A percentile compares a stretch with the other conserved stretches of the same genome.
phyloP scores from a whole-genome alignment of 2,888 invertebrate species.

The Calliopum simillimum region DNA sequence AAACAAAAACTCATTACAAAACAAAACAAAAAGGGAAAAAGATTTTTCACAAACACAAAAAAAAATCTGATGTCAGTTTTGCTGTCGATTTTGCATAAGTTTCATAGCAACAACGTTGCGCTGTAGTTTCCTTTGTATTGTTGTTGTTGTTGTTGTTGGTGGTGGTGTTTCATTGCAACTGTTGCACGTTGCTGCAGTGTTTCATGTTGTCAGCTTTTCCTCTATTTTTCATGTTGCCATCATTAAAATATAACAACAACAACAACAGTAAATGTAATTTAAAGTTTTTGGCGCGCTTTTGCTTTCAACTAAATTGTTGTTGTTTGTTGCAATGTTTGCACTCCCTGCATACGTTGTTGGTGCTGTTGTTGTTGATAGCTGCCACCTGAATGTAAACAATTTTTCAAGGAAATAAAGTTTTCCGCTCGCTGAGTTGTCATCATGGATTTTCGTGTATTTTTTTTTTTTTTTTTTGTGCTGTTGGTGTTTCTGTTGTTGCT shows the following conservation, averaged over 20 bases:
- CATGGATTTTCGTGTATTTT: too few relatives aligned
- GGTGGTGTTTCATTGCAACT: slow-evolving; percentile 18
- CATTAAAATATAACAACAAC: background rate
- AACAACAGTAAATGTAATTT: background rate
- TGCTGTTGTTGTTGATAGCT: slow-evolving; percentile 14
- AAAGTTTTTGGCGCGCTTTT: slow-evolving; percentile 34
- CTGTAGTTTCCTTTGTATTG: background rate
- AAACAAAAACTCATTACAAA: too few relatives aligned
- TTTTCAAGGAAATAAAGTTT: slow-evolving; percentile 36
- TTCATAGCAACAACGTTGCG: background rate
- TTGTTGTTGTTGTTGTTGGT: slow-evolving; percentile 7
- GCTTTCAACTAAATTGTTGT: slow-evolving; percentile 17
- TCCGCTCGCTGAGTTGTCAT: background rate
- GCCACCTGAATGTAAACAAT: slow-evolving; percentile 28
- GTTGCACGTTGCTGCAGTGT: slow-evolving; percentile 15
- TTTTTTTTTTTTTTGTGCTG: background rate
- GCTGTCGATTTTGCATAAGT: background rate
- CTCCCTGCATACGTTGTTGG: too few relatives aligned
- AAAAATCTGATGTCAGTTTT: too few relatives aligned
- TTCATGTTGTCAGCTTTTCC: slow-evolving; percentile 5
- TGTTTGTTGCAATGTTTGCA: slow-evolving; percentile 3
- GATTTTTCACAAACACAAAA: too few relatives aligned
- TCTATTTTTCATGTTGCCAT: background rate
- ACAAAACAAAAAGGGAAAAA: too few relatives aligned
- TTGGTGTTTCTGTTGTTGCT: slow-evolving; percentile 5